A percentile compares a stretch with the other conserved stretches of the same genome.
phyloP scores from a whole-genome alignment of 1,140 invertebrate genomes.

The Ostrea edulis region DNA sequence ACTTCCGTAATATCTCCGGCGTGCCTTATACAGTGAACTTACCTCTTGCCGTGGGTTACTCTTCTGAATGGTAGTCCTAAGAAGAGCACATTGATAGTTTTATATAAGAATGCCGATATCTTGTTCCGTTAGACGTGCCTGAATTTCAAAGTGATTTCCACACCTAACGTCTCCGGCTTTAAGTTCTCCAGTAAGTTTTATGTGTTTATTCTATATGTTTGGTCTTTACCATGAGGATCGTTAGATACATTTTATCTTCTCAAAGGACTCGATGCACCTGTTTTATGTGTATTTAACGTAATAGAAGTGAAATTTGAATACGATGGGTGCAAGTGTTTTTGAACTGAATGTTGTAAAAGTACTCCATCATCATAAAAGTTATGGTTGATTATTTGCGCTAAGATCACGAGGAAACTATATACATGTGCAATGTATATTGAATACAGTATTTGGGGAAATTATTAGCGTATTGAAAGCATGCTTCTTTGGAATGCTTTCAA shows the following conservation, averaged over 20 bases:
- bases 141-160: slow-evolving; percentile 9
- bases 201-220: neutral
- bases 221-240: neutral
- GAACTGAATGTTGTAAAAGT: neutral
- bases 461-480: too few species aligned
- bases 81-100: too few species aligned
- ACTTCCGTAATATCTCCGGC: too few species aligned
- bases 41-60: too few species aligned
- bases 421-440: too few species aligned
- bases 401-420: too few species aligned
- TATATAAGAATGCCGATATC: neutral
- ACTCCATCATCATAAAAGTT: neutral
- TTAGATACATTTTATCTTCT: slow-evolving; percentile 6
- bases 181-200: neutral
- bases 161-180: neutral
- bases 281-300: neutral
- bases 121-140: neutral
- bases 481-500: too few species aligned
- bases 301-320: slow-evolving; percentile 10
- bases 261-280: neutral
- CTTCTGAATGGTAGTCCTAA: too few species aligned
- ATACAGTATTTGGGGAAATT: too few species aligned
- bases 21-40: too few species aligned
- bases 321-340: neutral
- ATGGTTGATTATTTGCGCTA: too few species aligned